These are phyloP conservation scores for Plagodis dolabraria DNA, from an alignment of 2,888 invertebrate species.

Conservation along the genomic window DNA sequence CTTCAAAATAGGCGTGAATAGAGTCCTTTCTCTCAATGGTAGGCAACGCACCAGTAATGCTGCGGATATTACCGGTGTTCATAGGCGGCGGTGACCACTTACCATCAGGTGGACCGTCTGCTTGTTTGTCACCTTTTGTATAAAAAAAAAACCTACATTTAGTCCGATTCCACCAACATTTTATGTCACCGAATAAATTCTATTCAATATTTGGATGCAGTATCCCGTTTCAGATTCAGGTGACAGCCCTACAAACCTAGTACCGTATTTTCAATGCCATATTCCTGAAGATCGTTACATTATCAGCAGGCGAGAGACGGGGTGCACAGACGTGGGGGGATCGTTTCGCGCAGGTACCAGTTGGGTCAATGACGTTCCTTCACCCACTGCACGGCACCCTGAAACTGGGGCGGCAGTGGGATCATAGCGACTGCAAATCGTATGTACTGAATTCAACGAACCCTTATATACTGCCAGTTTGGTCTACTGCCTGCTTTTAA, in stretches of 20 bases:
- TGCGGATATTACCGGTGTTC: too few relatives aligned
- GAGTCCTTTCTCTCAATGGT: too few relatives aligned
- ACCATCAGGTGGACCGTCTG: too few relatives aligned
- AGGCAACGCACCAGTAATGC: too few relatives aligned
- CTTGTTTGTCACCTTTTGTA: too few relatives aligned
- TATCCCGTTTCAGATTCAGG: not conserved
- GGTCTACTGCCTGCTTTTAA: constrained; percentile 9
- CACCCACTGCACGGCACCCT: constrained; percentile 70
- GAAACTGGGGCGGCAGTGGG: constrained; percentile 70
- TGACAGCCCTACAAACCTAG: constrained; percentile 34
- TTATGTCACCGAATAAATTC: too few relatives aligned
- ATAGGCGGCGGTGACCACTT: too few relatives aligned
- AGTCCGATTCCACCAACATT: not conserved
- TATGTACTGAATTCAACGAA: constrained; percentile 19
- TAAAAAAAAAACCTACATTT: not conserved
- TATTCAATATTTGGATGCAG: not conserved
- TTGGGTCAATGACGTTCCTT: constrained; percentile 78
- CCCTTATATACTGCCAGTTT: constrained; percentile 18
- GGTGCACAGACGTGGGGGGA: constrained; percentile 27
- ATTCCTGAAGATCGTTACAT: constrained; percentile 69
- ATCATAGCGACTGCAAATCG: constrained; percentile 2
- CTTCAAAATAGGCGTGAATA: too few relatives aligned
- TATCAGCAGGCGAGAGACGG: constrained; percentile 53
- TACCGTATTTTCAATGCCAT: constrained; percentile 68
- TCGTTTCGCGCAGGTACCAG: constrained; percentile 64